A percentile compares a stretch with the other conserved stretches of the same genome.
Evolutionary conservation across 2,797 vertebrate genomes (phyloP).

Genomic region (Delichon dasypus): DNA sequence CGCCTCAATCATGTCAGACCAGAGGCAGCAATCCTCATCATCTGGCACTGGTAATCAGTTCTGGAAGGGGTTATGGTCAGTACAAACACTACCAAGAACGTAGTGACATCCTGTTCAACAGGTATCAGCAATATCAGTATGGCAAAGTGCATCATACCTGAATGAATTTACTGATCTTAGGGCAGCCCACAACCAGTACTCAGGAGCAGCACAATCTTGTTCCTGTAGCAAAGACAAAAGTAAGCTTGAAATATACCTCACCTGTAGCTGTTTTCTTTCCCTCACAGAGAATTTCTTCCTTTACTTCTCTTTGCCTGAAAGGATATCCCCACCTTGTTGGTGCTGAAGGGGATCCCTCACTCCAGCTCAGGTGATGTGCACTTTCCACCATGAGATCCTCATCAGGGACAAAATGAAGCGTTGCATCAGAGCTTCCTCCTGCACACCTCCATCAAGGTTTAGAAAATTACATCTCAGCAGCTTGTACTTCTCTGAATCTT

Average conservation of each 20-base stretch:
- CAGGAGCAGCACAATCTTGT: not conserved
- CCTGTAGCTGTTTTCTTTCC: not conserved
- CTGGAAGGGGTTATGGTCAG: not conserved
- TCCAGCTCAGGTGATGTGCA: rapidly evolving
- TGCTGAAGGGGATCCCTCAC: not conserved
- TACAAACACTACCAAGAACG: not conserved
- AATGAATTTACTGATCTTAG: not conserved
- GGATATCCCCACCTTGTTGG: not conserved
- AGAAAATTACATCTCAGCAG: not conserved
- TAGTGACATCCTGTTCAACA: not conserved
- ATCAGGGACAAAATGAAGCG: not conserved
- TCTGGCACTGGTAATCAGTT: not conserved
- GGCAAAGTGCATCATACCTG: not conserved
- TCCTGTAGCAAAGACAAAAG: not conserved
- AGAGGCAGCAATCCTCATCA: not conserved
- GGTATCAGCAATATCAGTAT: not conserved
- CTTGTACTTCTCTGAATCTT: not conserved
- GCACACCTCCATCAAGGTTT: not conserved
- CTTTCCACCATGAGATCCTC: not conserved
- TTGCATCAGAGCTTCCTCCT: not conserved
- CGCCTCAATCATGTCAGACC: not conserved
- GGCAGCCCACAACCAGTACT: not conserved
- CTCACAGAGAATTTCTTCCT: not conserved
- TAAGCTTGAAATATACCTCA: not conserved
- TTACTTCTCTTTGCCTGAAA: not conserved